A percentile compares a stretch with the other conserved stretches of the same genome.
Evolutionary conservation across 1,140 invertebrate genomes (phyloP).

Genomic region (Sminthurinus signatus): DNA sequence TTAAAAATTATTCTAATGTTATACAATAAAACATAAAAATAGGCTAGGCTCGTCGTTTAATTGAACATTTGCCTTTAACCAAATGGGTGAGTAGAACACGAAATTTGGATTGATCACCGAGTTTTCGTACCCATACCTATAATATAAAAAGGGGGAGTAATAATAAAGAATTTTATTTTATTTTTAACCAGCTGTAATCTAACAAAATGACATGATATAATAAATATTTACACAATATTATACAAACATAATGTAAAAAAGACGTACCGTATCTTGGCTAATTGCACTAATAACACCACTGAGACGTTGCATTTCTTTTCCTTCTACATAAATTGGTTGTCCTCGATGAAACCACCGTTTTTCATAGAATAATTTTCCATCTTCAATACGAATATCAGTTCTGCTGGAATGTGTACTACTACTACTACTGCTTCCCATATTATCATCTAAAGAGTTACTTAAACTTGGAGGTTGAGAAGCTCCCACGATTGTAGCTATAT

Average conservation of each 20-base stretch:
- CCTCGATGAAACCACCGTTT: slow-evolving; percentile 90
- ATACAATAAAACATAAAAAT: background rate
- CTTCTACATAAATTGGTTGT: slow-evolving; percentile 84
- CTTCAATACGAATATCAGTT: slow-evolving; percentile 77
- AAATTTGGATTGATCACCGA: slow-evolving; percentile 68
- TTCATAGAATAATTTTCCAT: slow-evolving; percentile 89
- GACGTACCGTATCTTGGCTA: slow-evolving; percentile 72
- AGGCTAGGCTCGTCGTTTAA: slow-evolving; percentile 64
- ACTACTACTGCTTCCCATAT: too few species aligned
- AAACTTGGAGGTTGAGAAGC: background rate
- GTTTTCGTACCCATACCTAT: slow-evolving; percentile 85
- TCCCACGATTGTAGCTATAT: background rate
- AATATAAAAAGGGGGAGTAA: slow-evolving; percentile 44
- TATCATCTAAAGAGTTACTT: too few species aligned
- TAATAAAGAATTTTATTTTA: background rate
- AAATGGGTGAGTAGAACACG: slow-evolving; percentile 76
- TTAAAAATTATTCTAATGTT: too few species aligned
- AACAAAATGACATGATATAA: too few species aligned
- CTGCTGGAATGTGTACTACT: background rate
- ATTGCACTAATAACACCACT: slow-evolving; percentile 82
- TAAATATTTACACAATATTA: too few species aligned
- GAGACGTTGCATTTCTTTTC: slow-evolving; percentile 71
- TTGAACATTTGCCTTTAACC: slow-evolving; percentile 76
- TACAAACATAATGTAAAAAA: background rate
- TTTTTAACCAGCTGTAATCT: too few species aligned